phyloP scores from a whole-genome alignment of 2,888 invertebrate genomes.

The Heliconius sara region DNA sequence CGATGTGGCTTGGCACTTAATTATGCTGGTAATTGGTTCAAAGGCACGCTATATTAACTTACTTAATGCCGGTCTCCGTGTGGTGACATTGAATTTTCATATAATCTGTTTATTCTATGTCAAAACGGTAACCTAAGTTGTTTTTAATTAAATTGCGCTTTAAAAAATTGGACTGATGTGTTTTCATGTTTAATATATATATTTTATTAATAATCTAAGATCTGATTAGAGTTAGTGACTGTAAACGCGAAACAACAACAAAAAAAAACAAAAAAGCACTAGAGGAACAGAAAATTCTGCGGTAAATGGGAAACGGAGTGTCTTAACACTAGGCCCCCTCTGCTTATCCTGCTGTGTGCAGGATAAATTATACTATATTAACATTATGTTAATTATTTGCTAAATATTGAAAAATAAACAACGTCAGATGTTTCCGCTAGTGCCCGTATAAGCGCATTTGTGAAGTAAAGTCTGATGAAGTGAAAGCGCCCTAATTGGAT shows the following conservation, averaged over 20 bases:
- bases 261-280: too few species aligned
- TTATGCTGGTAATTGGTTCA: constrained; percentile 29
- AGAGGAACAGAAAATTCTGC: too few species aligned
- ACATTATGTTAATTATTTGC: neutral
- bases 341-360: too few species aligned
- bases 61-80: constrained; percentile 2
- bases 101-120: constrained; percentile 13
- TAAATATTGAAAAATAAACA: neutral
- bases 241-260: too few species aligned
- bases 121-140: neutral
- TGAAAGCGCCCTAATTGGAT: constrained; percentile 38
- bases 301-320: neutral
- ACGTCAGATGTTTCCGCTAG: neutral
- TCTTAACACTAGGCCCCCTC: too few species aligned
- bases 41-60: constrained; percentile 22
- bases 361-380: too few species aligned
- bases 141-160: neutral
- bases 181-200: neutral
- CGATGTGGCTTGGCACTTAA: constrained; percentile 26
- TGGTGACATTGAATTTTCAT: constrained; percentile 6
- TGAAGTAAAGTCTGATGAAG: constrained; percentile 25
- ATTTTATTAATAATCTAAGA: neutral
- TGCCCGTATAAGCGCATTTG: neutral
- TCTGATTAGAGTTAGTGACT: too few species aligned
- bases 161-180: too few species aligned